These are phyloP conservation scores for Chironomus riparius DNA, from an alignment of 2,888 invertebrate species.

Conservation along the genomic window DNA sequence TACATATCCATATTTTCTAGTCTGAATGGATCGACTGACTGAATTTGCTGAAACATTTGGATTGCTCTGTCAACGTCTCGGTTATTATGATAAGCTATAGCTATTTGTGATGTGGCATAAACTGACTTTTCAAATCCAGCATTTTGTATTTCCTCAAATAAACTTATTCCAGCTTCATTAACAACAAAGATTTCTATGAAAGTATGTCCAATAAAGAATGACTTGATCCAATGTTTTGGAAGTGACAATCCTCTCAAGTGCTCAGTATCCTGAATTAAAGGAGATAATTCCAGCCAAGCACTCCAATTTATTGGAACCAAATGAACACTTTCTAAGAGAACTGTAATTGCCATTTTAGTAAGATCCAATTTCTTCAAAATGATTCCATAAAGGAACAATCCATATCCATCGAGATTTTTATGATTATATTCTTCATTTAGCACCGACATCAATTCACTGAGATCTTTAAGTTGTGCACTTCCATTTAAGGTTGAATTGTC, in stretches of 20 bases:
- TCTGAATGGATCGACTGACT: slow-evolving; percentile 81
- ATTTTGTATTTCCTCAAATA: slow-evolving; percentile 65
- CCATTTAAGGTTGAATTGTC: slow-evolving; percentile 46
- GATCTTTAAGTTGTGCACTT: slow-evolving; percentile 39
- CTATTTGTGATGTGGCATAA: slow-evolving; percentile 85
- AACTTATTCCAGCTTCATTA: slow-evolving; percentile 79
- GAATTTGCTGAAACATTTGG: slow-evolving; percentile 70
- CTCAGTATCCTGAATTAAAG: slow-evolving; percentile 73
- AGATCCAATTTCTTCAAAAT: slow-evolving; percentile 81
- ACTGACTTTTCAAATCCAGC: slow-evolving; percentile 80
- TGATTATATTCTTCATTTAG: slow-evolving; percentile 50
- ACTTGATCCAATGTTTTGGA: slow-evolving; percentile 90
- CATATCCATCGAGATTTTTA: slow-evolving; percentile 73
- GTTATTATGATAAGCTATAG: slow-evolving; percentile 84
- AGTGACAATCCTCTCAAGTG: slow-evolving; percentile 55
- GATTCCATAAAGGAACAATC: slow-evolving; percentile 81
- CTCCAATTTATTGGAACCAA: slow-evolving; percentile 85
- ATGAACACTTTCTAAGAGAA: slow-evolving; percentile 69
- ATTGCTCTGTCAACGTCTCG: slow-evolving; percentile 88
- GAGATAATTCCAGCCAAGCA: slow-evolving; percentile 86
- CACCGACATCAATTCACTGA: slow-evolving; percentile 49
- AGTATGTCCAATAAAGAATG: slow-evolving; percentile 80
- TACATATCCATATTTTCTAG: slow-evolving; percentile 94
- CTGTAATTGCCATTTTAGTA: slow-evolving; percentile 63
- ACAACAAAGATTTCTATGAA: slow-evolving; percentile 82